Evolutionary conservation across 2,113 vertebrate species (phyloP).

Genomic region (Lagopus muta): DNA sequence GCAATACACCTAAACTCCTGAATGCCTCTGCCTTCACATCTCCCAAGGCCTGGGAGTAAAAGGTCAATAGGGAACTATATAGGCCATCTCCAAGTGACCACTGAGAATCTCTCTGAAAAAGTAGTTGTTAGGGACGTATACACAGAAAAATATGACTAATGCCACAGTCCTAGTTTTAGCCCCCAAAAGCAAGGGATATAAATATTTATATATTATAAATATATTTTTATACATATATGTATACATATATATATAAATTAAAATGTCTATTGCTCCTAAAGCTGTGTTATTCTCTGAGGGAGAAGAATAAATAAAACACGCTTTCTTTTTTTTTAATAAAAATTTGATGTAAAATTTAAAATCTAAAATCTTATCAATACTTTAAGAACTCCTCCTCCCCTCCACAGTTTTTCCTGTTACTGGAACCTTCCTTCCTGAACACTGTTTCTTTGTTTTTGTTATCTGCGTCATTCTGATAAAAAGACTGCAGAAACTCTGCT

Average conservation of each 20-base stretch:
- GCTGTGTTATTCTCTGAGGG: neutral
- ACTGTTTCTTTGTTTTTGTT: conserved; percentile 44
- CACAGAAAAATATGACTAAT: neutral
- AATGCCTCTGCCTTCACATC: neutral
- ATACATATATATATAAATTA: neutral
- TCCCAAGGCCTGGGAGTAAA: neutral
- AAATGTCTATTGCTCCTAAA: neutral
- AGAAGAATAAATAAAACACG: neutral
- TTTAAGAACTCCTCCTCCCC: neutral
- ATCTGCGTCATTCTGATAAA: conserved; percentile 46
- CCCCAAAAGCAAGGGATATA: neutral
- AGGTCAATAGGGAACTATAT: neutral
- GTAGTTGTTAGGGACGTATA: neutral
- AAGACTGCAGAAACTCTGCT: conserved; percentile 51
- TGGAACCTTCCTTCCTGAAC: neutral
- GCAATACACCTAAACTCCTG: neutral
- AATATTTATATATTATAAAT: neutral
- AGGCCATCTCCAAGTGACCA: neutral
- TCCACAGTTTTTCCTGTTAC: neutral
- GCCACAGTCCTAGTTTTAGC: neutral
- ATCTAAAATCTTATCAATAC: neutral
- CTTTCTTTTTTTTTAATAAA: neutral
- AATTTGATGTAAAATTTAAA: neutral
- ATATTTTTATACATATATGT: too few relatives aligned
- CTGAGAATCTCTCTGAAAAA: neutral